Conservation (phyloP, 2,888 invertebrate species). For the Vandiemenella viatica region DNA sequence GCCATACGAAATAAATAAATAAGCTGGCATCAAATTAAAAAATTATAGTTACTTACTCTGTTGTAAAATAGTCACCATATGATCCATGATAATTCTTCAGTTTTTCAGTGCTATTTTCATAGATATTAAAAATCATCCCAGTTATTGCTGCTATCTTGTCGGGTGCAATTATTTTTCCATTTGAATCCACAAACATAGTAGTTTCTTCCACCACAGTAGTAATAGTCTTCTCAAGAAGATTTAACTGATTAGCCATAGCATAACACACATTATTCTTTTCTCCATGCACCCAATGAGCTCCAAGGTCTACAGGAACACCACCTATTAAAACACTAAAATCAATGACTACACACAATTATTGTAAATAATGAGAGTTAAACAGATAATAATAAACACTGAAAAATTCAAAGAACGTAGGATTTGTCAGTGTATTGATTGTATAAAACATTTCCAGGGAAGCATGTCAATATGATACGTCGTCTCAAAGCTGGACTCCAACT, state of each 20-base stretch:
- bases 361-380: no score
- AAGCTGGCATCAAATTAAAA: no score
- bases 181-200: constrained; percentile 10
- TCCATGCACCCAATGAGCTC: constrained; percentile 70
- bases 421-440: no score
- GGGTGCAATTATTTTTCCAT: constrained; percentile 5
- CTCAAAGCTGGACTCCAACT: no score
- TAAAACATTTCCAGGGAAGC: no score
- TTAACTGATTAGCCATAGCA: constrained; percentile 19
- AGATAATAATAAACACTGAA: no score
- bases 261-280: constrained; percentile 40
- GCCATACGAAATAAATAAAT: no score
- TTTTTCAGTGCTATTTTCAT: constrained; percentile 21
- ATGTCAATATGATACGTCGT: no score
- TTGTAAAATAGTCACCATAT: neutral
- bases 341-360: no score
- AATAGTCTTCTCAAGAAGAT: constrained; percentile 11
- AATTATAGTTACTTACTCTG: neutral
- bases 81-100: neutral
- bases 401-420: no score
- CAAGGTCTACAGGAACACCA: constrained; percentile 47
- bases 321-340: no score
- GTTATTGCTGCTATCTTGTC: constrained; percentile 4
- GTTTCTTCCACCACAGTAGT: constrained; percentile 10
- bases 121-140: constrained; percentile 20